A percentile compares a stretch with the other conserved stretches of the same genome.
phyloP scores from a whole-genome alignment of 2,113 vertebrate species.

The Lampris megalopsis region DNA sequence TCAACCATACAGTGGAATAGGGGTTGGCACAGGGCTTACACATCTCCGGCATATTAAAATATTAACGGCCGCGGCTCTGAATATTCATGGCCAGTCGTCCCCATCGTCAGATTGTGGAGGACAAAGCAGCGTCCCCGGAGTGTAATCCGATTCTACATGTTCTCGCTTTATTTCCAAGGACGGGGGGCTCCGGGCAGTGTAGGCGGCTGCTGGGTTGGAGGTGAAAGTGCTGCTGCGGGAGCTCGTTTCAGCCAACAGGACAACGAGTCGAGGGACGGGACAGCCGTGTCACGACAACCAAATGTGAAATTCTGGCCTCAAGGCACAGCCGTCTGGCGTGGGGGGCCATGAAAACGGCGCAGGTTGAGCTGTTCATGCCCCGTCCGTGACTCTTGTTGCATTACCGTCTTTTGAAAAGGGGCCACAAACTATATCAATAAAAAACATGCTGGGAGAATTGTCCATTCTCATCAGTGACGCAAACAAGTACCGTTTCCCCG shows the following conservation, averaged over 20 bases:
- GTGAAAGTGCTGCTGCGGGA: slow-evolving; percentile 32
- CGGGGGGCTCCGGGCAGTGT: slow-evolving; percentile 35
- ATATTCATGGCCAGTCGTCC: slow-evolving; percentile 74
- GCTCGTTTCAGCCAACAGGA: slow-evolving; percentile 56
- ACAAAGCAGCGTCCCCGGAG: slow-evolving; percentile 58
- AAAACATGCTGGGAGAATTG: background rate
- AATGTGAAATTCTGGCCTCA: slow-evolving; percentile 48
- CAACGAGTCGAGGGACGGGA: slow-evolving; percentile 24
- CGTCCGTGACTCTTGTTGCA: background rate
- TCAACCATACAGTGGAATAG: slow-evolving; percentile 41
- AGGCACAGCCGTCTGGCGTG: slow-evolving; percentile 36
- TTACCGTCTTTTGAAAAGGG: background rate
- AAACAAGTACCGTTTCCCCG: background rate
- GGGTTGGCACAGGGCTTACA: slow-evolving; percentile 36
- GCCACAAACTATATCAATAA: background rate
- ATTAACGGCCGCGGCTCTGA: slow-evolving; percentile 68
- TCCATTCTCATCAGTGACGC: background rate
- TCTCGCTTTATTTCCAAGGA: slow-evolving; percentile 74
- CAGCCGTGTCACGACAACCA: slow-evolving; percentile 46
- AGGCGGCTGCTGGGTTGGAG: slow-evolving; percentile 33
- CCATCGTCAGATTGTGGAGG: slow-evolving; percentile 65
- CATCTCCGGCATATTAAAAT: slow-evolving; percentile 71
- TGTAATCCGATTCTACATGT: slow-evolving; percentile 73
- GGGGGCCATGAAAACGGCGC: slow-evolving; percentile 36
- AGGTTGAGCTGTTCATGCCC: slow-evolving; percentile 8